Evolutionary conservation across 1,140 invertebrate genomes (phyloP).

Genomic region (Chironomus tepperi): DNA sequence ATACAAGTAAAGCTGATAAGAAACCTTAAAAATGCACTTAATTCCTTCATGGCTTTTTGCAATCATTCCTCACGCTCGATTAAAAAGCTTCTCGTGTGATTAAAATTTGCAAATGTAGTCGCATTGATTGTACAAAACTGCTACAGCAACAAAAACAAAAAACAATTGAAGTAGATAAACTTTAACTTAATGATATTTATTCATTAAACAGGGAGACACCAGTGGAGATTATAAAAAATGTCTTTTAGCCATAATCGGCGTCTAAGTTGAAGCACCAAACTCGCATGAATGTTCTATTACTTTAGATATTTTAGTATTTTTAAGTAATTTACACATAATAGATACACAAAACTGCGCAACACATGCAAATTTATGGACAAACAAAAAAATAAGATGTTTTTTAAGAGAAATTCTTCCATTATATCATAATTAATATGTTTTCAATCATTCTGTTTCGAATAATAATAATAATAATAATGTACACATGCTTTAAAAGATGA

Average conservation of each 20-base stretch:
- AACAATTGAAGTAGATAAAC: no score
- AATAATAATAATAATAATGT: conserved; percentile 24
- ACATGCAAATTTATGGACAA: background rate
- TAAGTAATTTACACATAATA: conserved; percentile 27
- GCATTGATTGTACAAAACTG: no score
- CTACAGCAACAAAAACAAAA: no score
- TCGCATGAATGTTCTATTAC: conserved; percentile 34
- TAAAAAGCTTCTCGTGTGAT: no score
- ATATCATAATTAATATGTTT: background rate
- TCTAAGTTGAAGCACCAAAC: background rate
- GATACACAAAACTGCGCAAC: background rate
- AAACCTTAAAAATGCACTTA: no score
- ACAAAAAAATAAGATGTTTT: no score
- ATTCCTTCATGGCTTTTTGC: no score
- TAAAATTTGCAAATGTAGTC: no score
- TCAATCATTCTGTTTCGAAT: background rate
- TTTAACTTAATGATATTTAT: background rate
- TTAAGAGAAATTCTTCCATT: background rate
- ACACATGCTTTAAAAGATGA: no score
- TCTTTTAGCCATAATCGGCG: conserved; percentile 66
- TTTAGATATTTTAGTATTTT: conserved; percentile 27
- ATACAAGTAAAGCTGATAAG: no score
- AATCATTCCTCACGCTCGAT: no score
- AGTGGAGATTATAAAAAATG: conserved; percentile 87
- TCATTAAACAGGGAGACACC: conserved; percentile 69